Percentiles rank a stretch among this genome's conserved stretches.
Conservation (phyloP, 2,888 invertebrate species). For the Andrena trimmerana region DNA sequence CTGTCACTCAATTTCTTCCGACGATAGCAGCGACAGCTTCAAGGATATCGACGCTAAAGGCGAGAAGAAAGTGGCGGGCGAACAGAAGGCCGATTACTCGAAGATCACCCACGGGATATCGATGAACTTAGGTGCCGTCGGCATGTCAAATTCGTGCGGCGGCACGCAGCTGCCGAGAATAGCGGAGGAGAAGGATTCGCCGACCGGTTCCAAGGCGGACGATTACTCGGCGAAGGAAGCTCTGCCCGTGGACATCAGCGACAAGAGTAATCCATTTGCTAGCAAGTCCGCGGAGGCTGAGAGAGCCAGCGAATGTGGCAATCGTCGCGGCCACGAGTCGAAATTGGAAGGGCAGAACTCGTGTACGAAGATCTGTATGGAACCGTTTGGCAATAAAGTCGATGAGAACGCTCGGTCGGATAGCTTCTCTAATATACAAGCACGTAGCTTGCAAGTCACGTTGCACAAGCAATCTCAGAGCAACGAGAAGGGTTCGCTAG, state of each 20-base stretch:
- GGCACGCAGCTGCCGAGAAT: constrained; percentile 90
- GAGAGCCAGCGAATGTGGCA: neutral
- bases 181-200: constrained; percentile 95
- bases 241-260: constrained; percentile 39
- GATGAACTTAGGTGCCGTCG: constrained; percentile 81
- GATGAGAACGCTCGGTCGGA: constrained; percentile 18
- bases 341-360: neutral
- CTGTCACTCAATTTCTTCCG: constrained; percentile 67
- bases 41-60: constrained; percentile 69
- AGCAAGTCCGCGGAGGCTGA: constrained; percentile 29
- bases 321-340: constrained; percentile 20
- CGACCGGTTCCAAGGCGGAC: constrained; percentile 87
- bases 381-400: constrained; percentile 22
- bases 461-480: constrained; percentile 29
- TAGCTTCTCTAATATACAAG: neutral
- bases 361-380: constrained; percentile 10
- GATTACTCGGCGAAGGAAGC: constrained; percentile 74
- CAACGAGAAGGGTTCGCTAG: constrained; percentile 30
- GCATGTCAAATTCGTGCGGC: constrained; percentile 80
- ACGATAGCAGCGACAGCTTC: constrained; percentile 54
- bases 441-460: constrained; percentile 1
- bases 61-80: constrained; percentile 75
- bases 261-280: constrained; percentile 22
- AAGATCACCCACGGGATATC: constrained; percentile 82
- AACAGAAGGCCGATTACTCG: constrained; percentile 78